These are phyloP conservation scores for Yponomeuta sedellus DNA, from an alignment of 2,888 invertebrate species.

Conservation along the genomic window DNA sequence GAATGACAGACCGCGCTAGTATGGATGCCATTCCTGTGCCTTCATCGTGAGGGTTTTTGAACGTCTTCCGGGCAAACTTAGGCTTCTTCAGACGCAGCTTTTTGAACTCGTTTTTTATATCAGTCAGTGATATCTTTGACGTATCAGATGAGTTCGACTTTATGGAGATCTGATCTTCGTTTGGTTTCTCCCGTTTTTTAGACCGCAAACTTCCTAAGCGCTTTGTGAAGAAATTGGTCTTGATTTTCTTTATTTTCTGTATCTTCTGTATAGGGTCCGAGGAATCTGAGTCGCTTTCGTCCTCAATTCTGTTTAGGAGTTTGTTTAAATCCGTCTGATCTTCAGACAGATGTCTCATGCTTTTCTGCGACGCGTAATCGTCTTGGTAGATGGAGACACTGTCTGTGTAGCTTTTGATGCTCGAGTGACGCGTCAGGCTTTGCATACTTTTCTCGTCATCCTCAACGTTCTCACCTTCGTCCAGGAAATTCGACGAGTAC, in stretches of 20 bases:
- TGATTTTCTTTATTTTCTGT: conserved; percentile 78
- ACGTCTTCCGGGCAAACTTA: conserved; percentile 40
- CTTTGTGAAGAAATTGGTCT: conserved; percentile 76
- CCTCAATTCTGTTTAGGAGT: conserved; percentile 41
- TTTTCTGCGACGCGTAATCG: conserved; percentile 49
- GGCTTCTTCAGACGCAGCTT: conserved; percentile 47
- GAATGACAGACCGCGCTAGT: conserved; percentile 79
- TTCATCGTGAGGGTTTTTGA: conserved; percentile 55
- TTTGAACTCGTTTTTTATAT: conserved; percentile 60
- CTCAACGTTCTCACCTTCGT: conserved; percentile 45
- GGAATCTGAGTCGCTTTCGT: conserved; percentile 46
- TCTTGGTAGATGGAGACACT: conserved; percentile 58
- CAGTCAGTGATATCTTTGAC: conserved; percentile 60
- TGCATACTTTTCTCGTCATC: conserved; percentile 59
- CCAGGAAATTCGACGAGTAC: conserved; percentile 45
- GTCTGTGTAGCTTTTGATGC: conserved; percentile 50
- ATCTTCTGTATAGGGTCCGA: conserved; percentile 61
- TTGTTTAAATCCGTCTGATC: conserved; percentile 62
- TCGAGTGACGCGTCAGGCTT: conserved; percentile 43
- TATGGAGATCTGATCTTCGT: conserved; percentile 69
- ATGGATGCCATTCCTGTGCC: conserved; percentile 80
- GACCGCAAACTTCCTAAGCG: conserved; percentile 78
- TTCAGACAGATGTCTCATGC: conserved; percentile 56
- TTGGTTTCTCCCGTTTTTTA: conserved; percentile 49
- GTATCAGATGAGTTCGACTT: conserved; percentile 70